Evolutionary conservation across 2,113 vertebrate species (phyloP).

Genomic region (Mystacornis crossleyi): DNA sequence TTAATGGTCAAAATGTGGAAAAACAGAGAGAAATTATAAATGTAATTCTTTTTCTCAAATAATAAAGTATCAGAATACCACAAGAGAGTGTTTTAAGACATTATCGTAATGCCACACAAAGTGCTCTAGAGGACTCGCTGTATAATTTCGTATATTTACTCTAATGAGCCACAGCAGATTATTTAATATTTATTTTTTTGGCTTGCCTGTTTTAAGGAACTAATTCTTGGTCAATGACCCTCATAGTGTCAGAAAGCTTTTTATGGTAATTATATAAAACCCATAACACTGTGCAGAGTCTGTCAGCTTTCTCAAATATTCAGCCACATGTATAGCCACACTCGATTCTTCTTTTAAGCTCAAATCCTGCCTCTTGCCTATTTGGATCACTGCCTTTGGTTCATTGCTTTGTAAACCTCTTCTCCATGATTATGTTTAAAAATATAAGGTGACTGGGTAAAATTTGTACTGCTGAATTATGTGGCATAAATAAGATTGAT

Average conservation of each 20-base stretch:
- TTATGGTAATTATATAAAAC: not conserved
- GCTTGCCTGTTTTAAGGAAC: not conserved
- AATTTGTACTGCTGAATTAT: not conserved
- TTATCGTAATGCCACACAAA: not conserved
- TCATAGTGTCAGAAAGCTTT: not conserved
- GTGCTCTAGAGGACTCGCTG: rapidly evolving
- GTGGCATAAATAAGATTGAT: not conserved
- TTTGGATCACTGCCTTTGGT: not conserved
- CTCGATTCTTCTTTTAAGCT: not conserved
- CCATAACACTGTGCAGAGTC: not conserved
- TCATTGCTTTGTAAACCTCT: not conserved
- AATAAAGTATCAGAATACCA: not conserved
- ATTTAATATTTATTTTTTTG: not conserved
- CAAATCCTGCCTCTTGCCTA: not conserved
- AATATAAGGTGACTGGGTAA: not conserved
- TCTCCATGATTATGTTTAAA: not conserved
- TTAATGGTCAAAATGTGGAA: not conserved
- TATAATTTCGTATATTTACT: not conserved
- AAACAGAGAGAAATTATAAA: not conserved
- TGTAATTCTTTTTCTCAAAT: not conserved
- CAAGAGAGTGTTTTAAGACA: not conserved
- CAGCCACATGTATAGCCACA: not conserved
- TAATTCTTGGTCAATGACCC: not conserved
- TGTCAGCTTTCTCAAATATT: not conserved
- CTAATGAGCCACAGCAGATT: not conserved